phyloP scores from a whole-genome alignment of 2,113 vertebrate genomes.

The Sceloporus undulatus region DNA sequence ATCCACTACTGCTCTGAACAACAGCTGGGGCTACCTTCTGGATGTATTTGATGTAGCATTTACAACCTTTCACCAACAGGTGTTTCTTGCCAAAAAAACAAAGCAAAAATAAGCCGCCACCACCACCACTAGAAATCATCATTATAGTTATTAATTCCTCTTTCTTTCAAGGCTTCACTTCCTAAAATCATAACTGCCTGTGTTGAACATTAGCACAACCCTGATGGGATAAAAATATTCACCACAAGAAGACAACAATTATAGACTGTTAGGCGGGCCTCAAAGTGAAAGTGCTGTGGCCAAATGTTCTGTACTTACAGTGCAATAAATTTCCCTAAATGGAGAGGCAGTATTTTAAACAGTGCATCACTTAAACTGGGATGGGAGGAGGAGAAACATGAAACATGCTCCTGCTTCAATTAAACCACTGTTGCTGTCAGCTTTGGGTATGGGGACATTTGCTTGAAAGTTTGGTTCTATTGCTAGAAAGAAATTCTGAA shows the following conservation, averaged over 20 bases:
- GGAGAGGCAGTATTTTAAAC: constrained; percentile 58
- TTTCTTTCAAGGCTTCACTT: constrained; percentile 8
- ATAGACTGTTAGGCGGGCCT: constrained; percentile 64
- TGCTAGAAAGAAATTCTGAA: constrained; percentile 48
- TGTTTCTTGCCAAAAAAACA: background rate
- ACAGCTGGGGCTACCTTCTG: constrained; percentile 31
- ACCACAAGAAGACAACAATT: constrained; percentile 59
- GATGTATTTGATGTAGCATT: background rate
- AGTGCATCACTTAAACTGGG: constrained; percentile 35
- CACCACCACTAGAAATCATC: background rate
- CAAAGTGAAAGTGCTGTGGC: constrained; percentile 58
- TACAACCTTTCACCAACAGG: background rate
- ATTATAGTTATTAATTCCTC: background rate
- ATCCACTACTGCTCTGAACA: background rate
- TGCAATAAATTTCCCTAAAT: constrained; percentile 70
- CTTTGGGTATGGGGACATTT: background rate
- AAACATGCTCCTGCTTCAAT: constrained; percentile 40
- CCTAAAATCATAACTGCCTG: constrained; percentile 25
- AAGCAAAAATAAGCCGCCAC: no score
- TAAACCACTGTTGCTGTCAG: constrained; percentile 10
- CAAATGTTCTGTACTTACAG: constrained; percentile 60
- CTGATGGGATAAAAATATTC: constrained; percentile 38
- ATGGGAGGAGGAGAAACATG: constrained; percentile 30
- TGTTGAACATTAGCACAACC: constrained; percentile 43
- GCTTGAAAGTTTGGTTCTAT: constrained; percentile 36